Percentiles rank a stretch among this genome's conserved stretches.
Conservation (phyloP, 2,888 invertebrate genomes). For the Acrobasis suavella region DNA sequence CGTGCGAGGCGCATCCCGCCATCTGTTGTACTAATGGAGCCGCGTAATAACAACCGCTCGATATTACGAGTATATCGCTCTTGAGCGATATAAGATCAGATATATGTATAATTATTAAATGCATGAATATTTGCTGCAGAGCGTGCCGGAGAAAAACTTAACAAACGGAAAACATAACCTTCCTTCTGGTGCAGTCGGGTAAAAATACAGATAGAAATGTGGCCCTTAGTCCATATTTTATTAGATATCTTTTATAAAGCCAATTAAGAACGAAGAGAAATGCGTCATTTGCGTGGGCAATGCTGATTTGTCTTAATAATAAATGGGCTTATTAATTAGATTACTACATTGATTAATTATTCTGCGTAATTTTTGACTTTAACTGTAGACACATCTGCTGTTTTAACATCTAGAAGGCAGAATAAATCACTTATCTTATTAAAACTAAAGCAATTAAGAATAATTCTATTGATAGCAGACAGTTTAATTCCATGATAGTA, state of each 20-base stretch:
- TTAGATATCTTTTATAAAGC: slow-evolving; percentile 9
- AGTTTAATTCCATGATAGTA: neutral
- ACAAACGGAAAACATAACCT: too few relatives aligned
- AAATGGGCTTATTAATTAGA: slow-evolving; percentile 19
- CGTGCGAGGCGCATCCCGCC: slow-evolving; percentile 16
- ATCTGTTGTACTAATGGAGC: slow-evolving; percentile 14
- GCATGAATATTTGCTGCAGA: too few relatives aligned
- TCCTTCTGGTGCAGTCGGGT: too few relatives aligned
- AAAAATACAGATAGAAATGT: neutral
- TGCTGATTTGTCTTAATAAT: slow-evolving; percentile 17
- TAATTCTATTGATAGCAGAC: neutral
- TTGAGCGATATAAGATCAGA: neutral
- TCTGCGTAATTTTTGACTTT: neutral
- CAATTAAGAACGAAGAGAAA: slow-evolving; percentile 4
- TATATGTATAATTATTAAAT: too few relatives aligned
- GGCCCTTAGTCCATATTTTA: neutral
- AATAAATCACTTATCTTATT: neutral
- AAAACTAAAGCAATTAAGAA: neutral
- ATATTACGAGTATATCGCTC: too few relatives aligned
- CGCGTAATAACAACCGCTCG: slow-evolving; percentile 2
- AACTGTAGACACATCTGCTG: neutral
- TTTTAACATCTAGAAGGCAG: neutral
- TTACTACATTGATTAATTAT: slow-evolving; percentile 12
- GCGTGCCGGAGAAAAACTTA: neutral
- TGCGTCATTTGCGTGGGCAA: slow-evolving; percentile 16